Conservation (phyloP, 2,888 invertebrate genomes). For the Agriopis leucophaearia region DNA sequence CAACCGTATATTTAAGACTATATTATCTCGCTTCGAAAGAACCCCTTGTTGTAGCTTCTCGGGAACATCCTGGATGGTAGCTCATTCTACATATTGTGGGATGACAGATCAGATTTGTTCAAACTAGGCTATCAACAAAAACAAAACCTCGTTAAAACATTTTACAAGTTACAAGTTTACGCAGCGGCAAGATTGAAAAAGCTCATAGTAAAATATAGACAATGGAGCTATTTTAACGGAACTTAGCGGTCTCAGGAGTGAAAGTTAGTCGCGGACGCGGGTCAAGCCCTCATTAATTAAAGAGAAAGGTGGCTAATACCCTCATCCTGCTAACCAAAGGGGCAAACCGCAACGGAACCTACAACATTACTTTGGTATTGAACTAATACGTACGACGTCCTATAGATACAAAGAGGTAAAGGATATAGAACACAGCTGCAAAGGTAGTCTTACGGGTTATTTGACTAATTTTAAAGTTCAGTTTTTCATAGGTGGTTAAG, state of each 20-base stretch:
- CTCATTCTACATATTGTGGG: no score
- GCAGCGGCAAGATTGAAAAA: slow-evolving; percentile 2
- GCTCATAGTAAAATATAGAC: slow-evolving; percentile 6
- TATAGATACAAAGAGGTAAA: slow-evolving; percentile 1
- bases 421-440: slow-evolving; percentile 11
- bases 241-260: slow-evolving; percentile 39
- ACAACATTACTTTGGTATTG: slow-evolving; percentile 39
- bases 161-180: background rate
- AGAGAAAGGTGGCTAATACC: slow-evolving; percentile 56
- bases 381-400: slow-evolving; percentile 23
- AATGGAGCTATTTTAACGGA: slow-evolving; percentile 28
- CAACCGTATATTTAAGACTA: no score
- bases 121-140: no score
- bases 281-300: slow-evolving; percentile 76
- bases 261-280: slow-evolving; percentile 60
- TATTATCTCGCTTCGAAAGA: no score
- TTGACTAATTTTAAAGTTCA: background rate
- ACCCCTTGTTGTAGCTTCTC: no score
- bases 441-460: background rate
- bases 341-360: slow-evolving; percentile 40
- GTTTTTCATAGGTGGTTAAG: no score
- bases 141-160: no score
- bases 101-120: no score
- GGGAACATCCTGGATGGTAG: no score
- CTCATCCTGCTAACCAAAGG: slow-evolving; percentile 45